These are phyloP conservation scores for Microcebus lehilahytsara DNA, from an alignment of 2,113 vertebrate species.

Conservation along the genomic window DNA sequence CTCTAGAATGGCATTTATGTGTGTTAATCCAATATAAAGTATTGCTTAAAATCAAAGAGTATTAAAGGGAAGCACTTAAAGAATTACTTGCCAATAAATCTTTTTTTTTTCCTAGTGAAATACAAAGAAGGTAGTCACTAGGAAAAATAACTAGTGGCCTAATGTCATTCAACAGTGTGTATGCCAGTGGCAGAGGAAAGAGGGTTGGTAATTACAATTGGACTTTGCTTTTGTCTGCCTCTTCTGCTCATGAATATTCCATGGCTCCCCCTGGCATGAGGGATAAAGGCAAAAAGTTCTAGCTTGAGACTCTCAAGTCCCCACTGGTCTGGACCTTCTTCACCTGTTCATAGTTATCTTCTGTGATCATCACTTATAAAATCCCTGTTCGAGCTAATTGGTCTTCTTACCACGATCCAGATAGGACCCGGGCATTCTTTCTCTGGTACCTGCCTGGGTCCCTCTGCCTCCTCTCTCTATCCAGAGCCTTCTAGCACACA, in stretches of 20 bases:
- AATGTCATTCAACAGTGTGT: neutral
- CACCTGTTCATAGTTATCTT: neutral
- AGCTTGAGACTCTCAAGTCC: neutral
- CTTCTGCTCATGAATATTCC: neutral
- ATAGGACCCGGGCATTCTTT: neutral
- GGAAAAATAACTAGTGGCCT: neutral
- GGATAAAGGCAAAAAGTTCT: neutral
- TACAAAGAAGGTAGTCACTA: neutral
- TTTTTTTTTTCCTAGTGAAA: neutral
- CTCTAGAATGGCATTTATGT: neutral
- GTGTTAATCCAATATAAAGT: neutral
- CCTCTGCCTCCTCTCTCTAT: fast-evolving
- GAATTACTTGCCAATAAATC: neutral
- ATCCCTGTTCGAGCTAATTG: neutral
- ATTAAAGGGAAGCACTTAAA: neutral
- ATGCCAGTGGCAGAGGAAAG: too few relatives aligned
- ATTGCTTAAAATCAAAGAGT: neutral
- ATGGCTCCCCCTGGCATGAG: fast-evolving
- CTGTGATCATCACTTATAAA: neutral
- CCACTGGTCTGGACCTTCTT: neutral
- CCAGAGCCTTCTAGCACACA: neutral
- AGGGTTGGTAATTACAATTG: neutral
- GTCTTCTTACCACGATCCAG: neutral
- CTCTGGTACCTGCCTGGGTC: neutral
- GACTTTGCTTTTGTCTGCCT: neutral